Base-by-base conservation (phyloP, 2,888 invertebrate species). In the Amorpha juglandis region DNA sequence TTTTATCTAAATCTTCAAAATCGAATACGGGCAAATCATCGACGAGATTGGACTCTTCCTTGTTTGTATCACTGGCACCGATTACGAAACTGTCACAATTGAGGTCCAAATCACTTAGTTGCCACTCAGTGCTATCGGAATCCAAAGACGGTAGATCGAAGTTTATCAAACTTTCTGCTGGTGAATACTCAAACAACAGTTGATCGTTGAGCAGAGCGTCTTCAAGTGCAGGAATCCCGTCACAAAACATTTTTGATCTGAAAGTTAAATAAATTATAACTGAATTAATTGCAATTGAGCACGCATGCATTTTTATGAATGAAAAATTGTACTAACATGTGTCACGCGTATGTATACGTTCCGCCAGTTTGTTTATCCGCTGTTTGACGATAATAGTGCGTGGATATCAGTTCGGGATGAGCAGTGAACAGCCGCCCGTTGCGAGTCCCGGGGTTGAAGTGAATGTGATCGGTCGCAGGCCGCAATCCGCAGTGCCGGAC, bases 141-240 rank as follows among this genome's bases (percentile, higher is more conserved):
- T 78, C 83, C 69, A 88, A 70, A 62, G 83, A 78, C 21, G 92
- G 92, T 51, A 92, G 78, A 73, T 92, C 91, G 73, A 92, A 92
- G 80, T 92, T 92, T 71, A 91, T 88, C 71, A 93, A 89, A 66
- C 90, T 92, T 71, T 92, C 93, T 9, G 86, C 89, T 68, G 92
- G 92, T 6, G 92, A 92, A 72, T 87, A 88, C 72, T 92, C 90
- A 73, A 91, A 92, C 33, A 91, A 81, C 1, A 87, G 87, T 70
- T 90, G 87, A 69, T 92, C 92, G 69, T 81, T 87, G 63, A 91
- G 80, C 27, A 91, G 82, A 38, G 82, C 87, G 65, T 91, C 91
- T 69, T 90, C 89, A 35, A 88, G 77, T 68, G 85, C 77, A 64
- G 82, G 76, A 65, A 78, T 80, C 68, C 79, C 81, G 70, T 92